These are phyloP conservation scores for Siniperca scherzeri DNA, from an alignment of 2,797 vertebrate species.

Conservation along the genomic window DNA sequence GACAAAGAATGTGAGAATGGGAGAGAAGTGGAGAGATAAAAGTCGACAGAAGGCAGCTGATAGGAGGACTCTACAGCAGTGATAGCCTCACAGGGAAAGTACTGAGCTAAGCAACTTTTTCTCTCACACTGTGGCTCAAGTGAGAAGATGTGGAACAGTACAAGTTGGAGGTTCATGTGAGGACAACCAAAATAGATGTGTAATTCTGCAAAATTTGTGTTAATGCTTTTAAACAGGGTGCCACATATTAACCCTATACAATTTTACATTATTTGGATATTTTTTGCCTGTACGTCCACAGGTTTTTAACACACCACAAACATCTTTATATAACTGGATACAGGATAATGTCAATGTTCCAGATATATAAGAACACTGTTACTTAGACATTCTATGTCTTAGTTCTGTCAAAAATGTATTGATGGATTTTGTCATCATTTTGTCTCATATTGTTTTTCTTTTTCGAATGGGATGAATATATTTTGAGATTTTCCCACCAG, in stretches of 20 bases:
- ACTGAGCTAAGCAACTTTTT: conserved; percentile 71
- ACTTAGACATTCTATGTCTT: no score
- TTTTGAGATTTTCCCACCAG: not conserved
- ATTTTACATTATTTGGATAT: no score
- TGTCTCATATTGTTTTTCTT: not conserved
- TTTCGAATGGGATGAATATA: not conserved
- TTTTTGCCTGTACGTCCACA: not conserved
- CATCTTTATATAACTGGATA: not conserved
- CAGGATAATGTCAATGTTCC: not conserved
- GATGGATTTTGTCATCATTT: not conserved
- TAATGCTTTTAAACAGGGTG: conserved; percentile 37
- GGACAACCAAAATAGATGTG: conserved; percentile 28
- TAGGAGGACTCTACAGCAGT: conserved; percentile 48
- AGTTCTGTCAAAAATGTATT: no score
- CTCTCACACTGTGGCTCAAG: conserved; percentile 28
- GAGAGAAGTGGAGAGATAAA: conserved; percentile 39
- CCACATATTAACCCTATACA: conserved; percentile 5
- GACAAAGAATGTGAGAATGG: conserved; percentile 35
- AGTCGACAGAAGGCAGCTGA: conserved; percentile 67
- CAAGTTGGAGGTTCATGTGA: conserved; percentile 41
- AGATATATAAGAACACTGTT: no score
- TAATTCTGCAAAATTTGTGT: not conserved
- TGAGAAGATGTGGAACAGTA: conserved; percentile 36
- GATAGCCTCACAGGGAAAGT: conserved; percentile 49
- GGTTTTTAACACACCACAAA: not conserved